phyloP scores from a whole-genome alignment of 2,113 vertebrate species.

The Chrysochloris asiatica region DNA sequence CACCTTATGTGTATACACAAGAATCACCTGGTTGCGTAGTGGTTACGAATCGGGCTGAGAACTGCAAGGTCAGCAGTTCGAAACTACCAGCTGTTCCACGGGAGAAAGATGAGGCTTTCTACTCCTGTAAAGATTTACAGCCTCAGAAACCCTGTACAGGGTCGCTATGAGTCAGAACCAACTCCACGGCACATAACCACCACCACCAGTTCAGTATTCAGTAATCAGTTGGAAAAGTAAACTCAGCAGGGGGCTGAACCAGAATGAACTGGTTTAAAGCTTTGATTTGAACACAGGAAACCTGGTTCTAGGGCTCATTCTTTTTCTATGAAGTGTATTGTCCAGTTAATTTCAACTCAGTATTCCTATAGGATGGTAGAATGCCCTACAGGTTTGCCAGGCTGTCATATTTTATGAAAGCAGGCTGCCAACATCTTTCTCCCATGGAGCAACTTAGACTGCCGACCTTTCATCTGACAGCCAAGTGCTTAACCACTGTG shows the following conservation, averaged over 20 bases:
- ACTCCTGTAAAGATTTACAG: too few species aligned
- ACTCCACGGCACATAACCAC: too few species aligned
- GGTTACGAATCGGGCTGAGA: too few species aligned
- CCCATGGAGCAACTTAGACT: background rate
- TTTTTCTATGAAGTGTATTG: background rate
- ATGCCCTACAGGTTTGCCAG: background rate
- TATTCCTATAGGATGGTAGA: background rate
- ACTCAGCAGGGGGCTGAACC: background rate
- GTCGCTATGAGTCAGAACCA: too few species aligned
- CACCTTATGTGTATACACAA: too few species aligned
- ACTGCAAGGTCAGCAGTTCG: too few species aligned
- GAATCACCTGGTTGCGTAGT: too few species aligned
- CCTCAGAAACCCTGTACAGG: too few species aligned
- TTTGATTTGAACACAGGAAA: conserved; percentile 7
- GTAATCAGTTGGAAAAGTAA: background rate
- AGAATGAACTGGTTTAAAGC: background rate
- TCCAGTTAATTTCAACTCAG: background rate
- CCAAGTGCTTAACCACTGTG: background rate
- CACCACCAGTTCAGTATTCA: too few species aligned
- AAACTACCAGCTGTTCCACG: too few species aligned
- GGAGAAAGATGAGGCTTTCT: too few species aligned
- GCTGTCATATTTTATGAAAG: background rate
- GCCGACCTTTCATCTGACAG: background rate
- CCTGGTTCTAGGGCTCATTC: background rate
- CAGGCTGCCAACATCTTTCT: background rate